Conservation (phyloP, 2,797 vertebrate genomes). For the Trachurus trachurus region DNA sequence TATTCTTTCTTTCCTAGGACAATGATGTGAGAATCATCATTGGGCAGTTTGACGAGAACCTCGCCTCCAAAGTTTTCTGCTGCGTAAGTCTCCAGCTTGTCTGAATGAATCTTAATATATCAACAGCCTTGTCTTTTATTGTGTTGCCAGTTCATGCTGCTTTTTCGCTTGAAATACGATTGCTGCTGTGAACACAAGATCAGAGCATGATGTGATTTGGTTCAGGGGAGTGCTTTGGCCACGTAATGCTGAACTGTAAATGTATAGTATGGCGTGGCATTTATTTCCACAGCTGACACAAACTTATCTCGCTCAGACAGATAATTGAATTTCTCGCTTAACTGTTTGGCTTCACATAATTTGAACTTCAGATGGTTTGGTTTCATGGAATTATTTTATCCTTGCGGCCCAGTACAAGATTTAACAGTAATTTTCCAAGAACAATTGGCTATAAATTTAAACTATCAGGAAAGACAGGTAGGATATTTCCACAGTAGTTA, state of each 20-base stretch:
- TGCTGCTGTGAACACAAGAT: not conserved
- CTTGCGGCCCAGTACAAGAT: not conserved
- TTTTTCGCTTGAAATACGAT: not conserved
- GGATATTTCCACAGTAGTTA: not conserved
- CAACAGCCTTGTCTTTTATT: not conserved
- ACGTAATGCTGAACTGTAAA: not conserved
- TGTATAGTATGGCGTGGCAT: not conserved
- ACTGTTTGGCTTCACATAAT: not conserved
- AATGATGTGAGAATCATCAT: conserved; percentile 99
- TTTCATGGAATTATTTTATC: conserved; percentile 1
- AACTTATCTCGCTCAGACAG: not conserved
- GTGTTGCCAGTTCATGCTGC: not conserved
- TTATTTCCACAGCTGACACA: not conserved
- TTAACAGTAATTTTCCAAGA: not conserved
- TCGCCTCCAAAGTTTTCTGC: conserved; percentile 99
- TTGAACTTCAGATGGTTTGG: conserved; percentile 7
- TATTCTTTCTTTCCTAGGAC: conserved; percentile 84
- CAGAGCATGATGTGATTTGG: not conserved
- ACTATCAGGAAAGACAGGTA: not conserved
- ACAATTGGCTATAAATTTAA: not conserved
- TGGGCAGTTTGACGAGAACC: conserved; percentile 97
- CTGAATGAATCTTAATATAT: too few relatives aligned
- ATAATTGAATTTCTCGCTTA: not conserved
- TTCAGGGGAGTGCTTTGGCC: not conserved
- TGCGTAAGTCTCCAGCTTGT: conserved; percentile 90